Percentiles rank a stretch among this genome's conserved stretches.
Evolutionary conservation across 2,797 vertebrate genomes (phyloP).

Genomic region (Sebastiscus tertius): DNA sequence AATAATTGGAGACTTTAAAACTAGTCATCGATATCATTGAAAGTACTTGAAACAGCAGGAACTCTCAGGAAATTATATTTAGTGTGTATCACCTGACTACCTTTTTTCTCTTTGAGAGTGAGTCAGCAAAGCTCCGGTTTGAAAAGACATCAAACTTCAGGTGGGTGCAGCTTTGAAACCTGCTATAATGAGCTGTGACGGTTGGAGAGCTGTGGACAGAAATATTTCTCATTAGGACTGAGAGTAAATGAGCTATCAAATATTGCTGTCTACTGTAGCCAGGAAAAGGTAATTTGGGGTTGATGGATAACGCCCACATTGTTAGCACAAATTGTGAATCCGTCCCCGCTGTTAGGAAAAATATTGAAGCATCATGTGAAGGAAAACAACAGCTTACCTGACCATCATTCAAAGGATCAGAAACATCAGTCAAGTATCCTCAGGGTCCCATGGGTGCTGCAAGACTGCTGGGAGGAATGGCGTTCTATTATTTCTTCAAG

Average conservation of each 20-base stretch:
- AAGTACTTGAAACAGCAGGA: neutral
- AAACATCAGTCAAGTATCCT: neutral
- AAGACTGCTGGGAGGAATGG: neutral
- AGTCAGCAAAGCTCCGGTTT: constrained; percentile 15
- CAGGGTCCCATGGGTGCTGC: neutral
- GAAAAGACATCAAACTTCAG: constrained; percentile 44
- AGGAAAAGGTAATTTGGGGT: constrained; percentile 24
- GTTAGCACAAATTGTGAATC: constrained; percentile 30
- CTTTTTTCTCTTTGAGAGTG: neutral
- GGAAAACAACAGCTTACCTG: neutral
- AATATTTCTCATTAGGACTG: constrained; percentile 38
- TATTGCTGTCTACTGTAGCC: constrained; percentile 5
- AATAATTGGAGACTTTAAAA: constrained; percentile 1
- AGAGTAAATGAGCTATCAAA: constrained; percentile 47
- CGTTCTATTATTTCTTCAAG: neutral
- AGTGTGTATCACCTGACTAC: neutral
- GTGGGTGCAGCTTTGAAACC: constrained; percentile 30
- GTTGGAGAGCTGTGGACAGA: constrained; percentile 26
- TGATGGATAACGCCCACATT: constrained; percentile 29
- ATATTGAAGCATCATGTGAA: neutral
- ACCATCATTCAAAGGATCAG: neutral
- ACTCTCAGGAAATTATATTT: neutral
- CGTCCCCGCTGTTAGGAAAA: neutral
- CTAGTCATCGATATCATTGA: neutral
- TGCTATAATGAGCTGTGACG: constrained; percentile 48